Percentiles rank a stretch among this genome's conserved stretches.
Evolutionary conservation across 2,113 vertebrate genomes (phyloP).

Genomic region (Engraulis encrasicolus): DNA sequence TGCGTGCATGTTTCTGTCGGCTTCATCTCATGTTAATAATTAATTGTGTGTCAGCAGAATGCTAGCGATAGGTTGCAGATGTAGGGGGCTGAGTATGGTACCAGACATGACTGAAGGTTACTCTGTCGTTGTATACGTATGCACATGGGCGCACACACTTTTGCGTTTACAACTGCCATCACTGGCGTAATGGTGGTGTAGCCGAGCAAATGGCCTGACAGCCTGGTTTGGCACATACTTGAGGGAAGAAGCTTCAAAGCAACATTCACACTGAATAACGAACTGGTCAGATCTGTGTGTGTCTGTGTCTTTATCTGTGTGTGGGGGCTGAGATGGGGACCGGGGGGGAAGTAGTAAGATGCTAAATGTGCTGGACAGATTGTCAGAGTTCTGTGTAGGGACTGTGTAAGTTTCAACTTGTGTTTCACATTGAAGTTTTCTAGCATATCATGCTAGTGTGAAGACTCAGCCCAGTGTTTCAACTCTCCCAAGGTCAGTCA

Average conservation of each 20-base stretch:
- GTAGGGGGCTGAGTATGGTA: not conserved
- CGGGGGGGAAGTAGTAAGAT: no score
- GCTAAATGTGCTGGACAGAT: no score
- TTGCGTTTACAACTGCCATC: no score
- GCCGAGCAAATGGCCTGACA: not conserved
- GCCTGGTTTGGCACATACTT: constrained; percentile 1
- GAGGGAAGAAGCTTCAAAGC: not conserved
- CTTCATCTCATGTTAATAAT: not conserved
- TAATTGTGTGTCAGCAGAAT: not conserved
- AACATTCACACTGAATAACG: not conserved
- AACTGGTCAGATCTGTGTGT: not conserved
- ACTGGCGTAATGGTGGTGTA: not conserved
- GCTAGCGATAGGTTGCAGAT: not conserved
- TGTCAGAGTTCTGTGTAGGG: no score
- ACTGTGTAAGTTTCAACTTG: no score
- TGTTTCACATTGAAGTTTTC: no score
- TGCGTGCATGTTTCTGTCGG: not conserved
- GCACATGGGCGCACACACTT: no score
- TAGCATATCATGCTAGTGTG: no score
- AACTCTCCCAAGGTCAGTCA: no score
- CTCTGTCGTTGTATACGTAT: not conserved
- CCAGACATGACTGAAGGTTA: not conserved
- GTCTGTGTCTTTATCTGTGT: not conserved
- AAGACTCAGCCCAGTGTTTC: no score
- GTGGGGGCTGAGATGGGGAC: no score